phyloP scores from a whole-genome alignment of 1,140 invertebrate genomes.

The Camponotus floridanus region DNA sequence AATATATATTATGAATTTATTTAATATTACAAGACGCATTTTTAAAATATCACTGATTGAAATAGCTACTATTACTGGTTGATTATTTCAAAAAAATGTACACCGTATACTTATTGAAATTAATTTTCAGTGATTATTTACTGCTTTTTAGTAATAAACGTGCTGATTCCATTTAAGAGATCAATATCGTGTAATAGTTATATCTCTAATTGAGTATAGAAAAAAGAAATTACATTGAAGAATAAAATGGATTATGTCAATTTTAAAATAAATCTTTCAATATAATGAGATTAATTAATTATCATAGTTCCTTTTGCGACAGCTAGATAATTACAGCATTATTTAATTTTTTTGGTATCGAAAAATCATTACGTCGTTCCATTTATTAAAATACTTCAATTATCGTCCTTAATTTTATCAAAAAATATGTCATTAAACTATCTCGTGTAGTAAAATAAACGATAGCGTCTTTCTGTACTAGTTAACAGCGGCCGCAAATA shows the following conservation, averaged over 20 bases:
- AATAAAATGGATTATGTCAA: neutral
- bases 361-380: constrained; percentile 23
- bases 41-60: no score
- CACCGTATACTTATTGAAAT: no score
- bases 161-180: no score
- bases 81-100: no score
- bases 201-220: neutral
- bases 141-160: no score
- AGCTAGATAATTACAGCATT: constrained; percentile 7
- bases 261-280: neutral
- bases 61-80: no score
- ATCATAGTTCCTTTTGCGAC: neutral
- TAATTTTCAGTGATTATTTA: no score
- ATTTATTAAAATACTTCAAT: constrained; percentile 25
- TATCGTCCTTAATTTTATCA: constrained; percentile 12
- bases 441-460: constrained; percentile 37
- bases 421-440: constrained; percentile 43
- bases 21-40: no score
- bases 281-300: neutral
- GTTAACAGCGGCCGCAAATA: constrained; percentile 42
- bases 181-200: neutral
- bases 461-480: constrained; percentile 21
- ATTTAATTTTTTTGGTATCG: constrained; percentile 23
- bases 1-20: no score
- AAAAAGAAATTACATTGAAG: neutral